Base-by-base conservation (phyloP, 2,797 vertebrate species). In the Pantherophis vulpinus region DNA sequence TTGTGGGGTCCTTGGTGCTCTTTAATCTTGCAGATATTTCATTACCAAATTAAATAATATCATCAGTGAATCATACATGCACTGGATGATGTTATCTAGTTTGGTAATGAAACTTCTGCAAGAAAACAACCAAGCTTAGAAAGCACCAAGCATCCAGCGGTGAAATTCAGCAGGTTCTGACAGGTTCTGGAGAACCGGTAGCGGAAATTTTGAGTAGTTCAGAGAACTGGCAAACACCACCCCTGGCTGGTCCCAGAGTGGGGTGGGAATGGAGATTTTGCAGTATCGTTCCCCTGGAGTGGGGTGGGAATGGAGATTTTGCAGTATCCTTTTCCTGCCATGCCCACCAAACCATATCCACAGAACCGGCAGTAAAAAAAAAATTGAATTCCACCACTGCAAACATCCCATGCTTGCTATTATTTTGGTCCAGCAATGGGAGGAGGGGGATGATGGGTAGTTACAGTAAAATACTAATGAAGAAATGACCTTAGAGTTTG, bases 401-500 rank as follows among this genome's bases (percentile, higher is more conserved):
- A 54, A 54, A 54, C 9, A 54, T 54, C 32, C n/a, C 66, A 74
- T 3, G 0, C 5, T n/a, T 70, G 14, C 37, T 83, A 12, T 83
- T 83, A 47, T 47, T 83, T 47, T 47, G 74, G 74, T 23, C 9
- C 37, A 47, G 20, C 18, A 25, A 47, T 79, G 18, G 32, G 5
- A 3, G 61, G 27, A 54, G 11, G 13, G 4, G 9, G 20, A 25
- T 12, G 20, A 83, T 3, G 1, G 42, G 42, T 47, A 25, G 42
- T 83, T 83, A 83, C 51, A 86, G 9, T 91, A 91, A 93, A 95
- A 94, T 91, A 83, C 70, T 83, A 42, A 0, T 32, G 37, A 87
- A 32, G 88, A 94, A 86, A 61, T 89, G 37, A 92, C 58, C 18
- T 93, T 88, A 42, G 42, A 14, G 29, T 94, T 95, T 86, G 51